Evolutionary conservation across 2,888 invertebrate genomes (phyloP).

Genomic region (Poecilobothrus nobilitatus): DNA sequence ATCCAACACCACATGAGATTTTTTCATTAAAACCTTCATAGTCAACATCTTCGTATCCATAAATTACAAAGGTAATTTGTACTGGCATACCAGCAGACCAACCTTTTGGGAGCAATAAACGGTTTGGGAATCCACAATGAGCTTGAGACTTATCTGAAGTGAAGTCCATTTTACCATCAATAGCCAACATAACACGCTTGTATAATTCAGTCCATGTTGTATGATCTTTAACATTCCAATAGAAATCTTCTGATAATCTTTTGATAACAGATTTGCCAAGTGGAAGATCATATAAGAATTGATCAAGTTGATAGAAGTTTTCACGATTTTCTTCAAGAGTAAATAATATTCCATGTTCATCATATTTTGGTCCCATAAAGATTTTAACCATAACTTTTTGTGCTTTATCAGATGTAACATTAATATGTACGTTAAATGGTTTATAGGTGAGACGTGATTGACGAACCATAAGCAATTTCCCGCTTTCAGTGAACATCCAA

Average conservation of each 20-base stretch:
- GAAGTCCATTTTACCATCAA: conserved; percentile 42
- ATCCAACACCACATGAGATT: conserved; percentile 47
- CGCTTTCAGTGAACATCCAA: conserved; percentile 35
- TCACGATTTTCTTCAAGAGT: conserved; percentile 52
- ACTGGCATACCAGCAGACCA: conserved; percentile 54
- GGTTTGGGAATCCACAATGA: conserved; percentile 53
- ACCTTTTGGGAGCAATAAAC: conserved; percentile 57
- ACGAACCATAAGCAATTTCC: conserved; percentile 47
- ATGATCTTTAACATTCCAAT: conserved; percentile 51
- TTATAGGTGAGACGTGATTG: conserved; percentile 68
- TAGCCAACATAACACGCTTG: too few relatives aligned
- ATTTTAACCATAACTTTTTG: conserved; percentile 53
- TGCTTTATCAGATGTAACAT: conserved; percentile 52
- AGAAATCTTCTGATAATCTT: conserved; percentile 34
- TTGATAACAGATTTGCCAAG: conserved; percentile 45
- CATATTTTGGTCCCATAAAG: conserved; percentile 63
- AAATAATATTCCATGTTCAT: conserved; percentile 44
- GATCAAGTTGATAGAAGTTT: conserved; percentile 56
- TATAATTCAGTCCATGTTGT: conserved; percentile 40
- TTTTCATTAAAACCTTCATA: conserved; percentile 42
- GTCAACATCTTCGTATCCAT: conserved; percentile 43
- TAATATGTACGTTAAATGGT: conserved; percentile 53
- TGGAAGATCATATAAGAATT: conserved; percentile 51
- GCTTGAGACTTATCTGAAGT: conserved; percentile 44
- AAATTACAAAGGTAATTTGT: conserved; percentile 52